Percentiles rank a stretch among this genome's conserved stretches.
Evolutionary conservation across 2,113 vertebrate genomes (phyloP).

Genomic region (Megaleporinus macrocephalus): DNA sequence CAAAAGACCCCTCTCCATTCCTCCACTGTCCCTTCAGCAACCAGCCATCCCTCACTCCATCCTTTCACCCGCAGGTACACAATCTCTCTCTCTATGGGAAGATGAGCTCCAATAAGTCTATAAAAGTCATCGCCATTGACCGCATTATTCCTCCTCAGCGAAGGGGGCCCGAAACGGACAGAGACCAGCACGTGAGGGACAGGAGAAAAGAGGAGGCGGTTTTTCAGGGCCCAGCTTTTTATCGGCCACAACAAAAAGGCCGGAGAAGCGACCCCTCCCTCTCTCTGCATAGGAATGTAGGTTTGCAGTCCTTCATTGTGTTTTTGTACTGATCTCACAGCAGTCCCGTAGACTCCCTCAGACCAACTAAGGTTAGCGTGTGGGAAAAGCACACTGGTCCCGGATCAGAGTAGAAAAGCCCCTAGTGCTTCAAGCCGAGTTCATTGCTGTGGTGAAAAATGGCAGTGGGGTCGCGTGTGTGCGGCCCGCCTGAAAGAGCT

Average conservation of each 20-base stretch:
- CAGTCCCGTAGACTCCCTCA: background rate
- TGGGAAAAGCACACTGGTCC: conserved; percentile 16
- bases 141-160: conserved; percentile 93
- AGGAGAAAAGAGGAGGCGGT: conserved; percentile 85
- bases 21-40: conserved; percentile 78
- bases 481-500: conserved; percentile 90
- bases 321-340: conserved; percentile 63
- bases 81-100: conserved; percentile 79
- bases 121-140: conserved; percentile 98
- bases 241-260: conserved; percentile 69
- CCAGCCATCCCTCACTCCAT: conserved; percentile 88
- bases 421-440: conserved; percentile 73
- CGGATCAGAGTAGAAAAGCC: conserved; percentile 21
- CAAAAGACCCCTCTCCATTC: conserved; percentile 53
- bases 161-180: conserved; percentile 74
- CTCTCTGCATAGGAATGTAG: conserved; percentile 73
- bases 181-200: conserved; percentile 84
- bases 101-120: conserved; percentile 99
- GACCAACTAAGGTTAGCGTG: background rate
- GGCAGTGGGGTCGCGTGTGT: conserved; percentile 95
- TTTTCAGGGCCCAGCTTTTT: conserved; percentile 70
- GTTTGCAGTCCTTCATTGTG: conserved; percentile 35
- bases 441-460: conserved; percentile 97
- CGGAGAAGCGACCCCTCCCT: conserved; percentile 70
- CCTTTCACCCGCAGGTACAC: conserved; percentile 65